Base-by-base conservation (phyloP, 2,797 vertebrate species). In the Sparus aurata region DNA sequence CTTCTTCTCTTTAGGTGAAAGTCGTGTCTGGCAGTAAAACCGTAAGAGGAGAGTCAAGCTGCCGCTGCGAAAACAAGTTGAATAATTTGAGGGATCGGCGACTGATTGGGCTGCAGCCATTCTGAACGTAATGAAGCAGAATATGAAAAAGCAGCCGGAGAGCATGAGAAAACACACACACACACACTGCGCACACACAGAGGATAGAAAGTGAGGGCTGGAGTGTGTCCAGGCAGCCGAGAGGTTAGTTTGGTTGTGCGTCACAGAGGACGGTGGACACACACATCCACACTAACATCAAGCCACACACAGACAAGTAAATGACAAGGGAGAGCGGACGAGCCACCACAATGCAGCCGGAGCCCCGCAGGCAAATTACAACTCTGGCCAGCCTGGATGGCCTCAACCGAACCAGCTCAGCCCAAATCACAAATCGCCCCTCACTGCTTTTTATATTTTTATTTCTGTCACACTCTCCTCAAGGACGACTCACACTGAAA, bases 261-360 rank as follows among this genome's bases (percentile, higher is more conserved):
- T 91, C 91, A 92, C 79, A 25, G 58, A 81, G 70, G 60, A 91
- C 6, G 69, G 73, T 72, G 81, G 79, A 90, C 83, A 82, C 84
- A 84, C 87, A 89, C 80, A 85, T 75, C 67, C 75, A 80, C 67
- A 71, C 78, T 46, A 72, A 82, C 77, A 74, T 66, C 22, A 50
- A 92, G 87, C 92, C 88, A 92, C 93, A 92, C 90, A 92, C 92
- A 92, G 88, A 92, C 89, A 89, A 84, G 87, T 70, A 93, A 95
- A 95, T 94, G 92, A 95, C 92, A 92, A 91, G 92, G 89, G 62
- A 90, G 82, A 83, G 80, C 67, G 90, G 84, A 91, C 61, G 59
- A 85, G 83, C 64, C 78, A 62, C 90, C 90, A 34, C 87, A 85
- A 75, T 38, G 72, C 74, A 87, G 89, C 82, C 79, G 75, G 79